Evolutionary conservation across 2,797 vertebrate species (phyloP).

Genomic region (Pangasius krempfi): DNA sequence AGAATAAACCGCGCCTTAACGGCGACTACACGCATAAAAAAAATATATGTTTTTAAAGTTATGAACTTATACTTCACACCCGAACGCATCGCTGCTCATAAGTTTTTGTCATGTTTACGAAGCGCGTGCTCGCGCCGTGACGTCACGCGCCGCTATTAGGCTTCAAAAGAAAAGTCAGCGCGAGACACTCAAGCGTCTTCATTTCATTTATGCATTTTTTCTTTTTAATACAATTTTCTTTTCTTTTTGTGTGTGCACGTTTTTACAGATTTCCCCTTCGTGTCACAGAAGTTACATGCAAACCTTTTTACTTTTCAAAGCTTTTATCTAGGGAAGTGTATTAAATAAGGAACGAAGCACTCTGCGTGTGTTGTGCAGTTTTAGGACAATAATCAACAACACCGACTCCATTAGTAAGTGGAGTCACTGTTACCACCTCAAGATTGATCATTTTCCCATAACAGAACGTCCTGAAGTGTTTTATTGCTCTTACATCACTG

Average conservation of each 20-base stretch:
- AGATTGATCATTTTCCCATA: not conserved
- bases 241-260: not conserved
- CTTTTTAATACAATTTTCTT: not conserved
- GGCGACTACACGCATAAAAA: too few relatives aligned
- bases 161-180: constrained; percentile 5
- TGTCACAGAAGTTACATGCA: not conserved
- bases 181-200: not conserved
- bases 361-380: not conserved
- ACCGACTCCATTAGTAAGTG: not conserved
- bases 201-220: not conserved
- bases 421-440: not conserved
- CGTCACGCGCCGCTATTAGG: not conserved
- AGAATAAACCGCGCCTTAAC: not conserved
- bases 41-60: too few relatives aligned
- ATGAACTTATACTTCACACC: not conserved
- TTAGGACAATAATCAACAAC: not conserved
- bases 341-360: not conserved
- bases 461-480: not conserved
- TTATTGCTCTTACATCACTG: not conserved
- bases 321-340: not conserved
- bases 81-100: not conserved
- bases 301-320: not conserved
- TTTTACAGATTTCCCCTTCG: not conserved
- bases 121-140: not conserved
- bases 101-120: not conserved